phyloP scores from a whole-genome alignment of 1,140 invertebrate species.

The Muscidifurax raptorellus region DNA sequence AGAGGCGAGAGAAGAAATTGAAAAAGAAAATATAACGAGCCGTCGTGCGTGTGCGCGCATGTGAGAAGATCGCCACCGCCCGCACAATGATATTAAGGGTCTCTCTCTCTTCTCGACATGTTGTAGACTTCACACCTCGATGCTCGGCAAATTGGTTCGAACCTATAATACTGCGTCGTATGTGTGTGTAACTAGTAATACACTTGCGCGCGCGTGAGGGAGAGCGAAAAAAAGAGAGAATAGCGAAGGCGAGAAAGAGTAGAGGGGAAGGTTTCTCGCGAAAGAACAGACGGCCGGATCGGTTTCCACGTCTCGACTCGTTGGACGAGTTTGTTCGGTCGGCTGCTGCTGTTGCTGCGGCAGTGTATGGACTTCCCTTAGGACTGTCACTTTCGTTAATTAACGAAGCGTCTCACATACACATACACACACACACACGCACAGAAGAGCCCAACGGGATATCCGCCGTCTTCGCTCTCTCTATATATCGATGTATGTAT shows the following conservation, averaged over 20 bases:
- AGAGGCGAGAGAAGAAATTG: conserved; percentile 28
- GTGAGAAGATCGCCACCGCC: conserved; percentile 23
- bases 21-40: conserved; percentile 12
- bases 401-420: conserved; percentile 36
- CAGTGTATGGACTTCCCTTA: conserved; percentile 41
- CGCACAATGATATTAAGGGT: conserved; percentile 37
- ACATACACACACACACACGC: not conserved
- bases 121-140: conserved; percentile 46
- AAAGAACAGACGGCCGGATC: conserved; percentile 43
- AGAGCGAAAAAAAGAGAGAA: not conserved
- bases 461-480: not conserved
- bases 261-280: not conserved
- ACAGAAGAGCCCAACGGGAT: not conserved
- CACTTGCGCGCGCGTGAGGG: not conserved
- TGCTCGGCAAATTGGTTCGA: conserved; percentile 43
- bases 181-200: not conserved
- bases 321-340: conserved; percentile 49
- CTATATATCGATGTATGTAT: conserved; percentile 14
- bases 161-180: not conserved
- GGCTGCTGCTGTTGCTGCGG: not conserved
- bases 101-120: conserved; percentile 22
- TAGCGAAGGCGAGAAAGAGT: not conserved
- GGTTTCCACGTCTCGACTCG: conserved; percentile 49
- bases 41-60: not conserved
- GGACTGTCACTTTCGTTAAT: conserved; percentile 54